phyloP scores from a whole-genome alignment of 2,888 invertebrate species.

The Podotricha telesiphe region DNA sequence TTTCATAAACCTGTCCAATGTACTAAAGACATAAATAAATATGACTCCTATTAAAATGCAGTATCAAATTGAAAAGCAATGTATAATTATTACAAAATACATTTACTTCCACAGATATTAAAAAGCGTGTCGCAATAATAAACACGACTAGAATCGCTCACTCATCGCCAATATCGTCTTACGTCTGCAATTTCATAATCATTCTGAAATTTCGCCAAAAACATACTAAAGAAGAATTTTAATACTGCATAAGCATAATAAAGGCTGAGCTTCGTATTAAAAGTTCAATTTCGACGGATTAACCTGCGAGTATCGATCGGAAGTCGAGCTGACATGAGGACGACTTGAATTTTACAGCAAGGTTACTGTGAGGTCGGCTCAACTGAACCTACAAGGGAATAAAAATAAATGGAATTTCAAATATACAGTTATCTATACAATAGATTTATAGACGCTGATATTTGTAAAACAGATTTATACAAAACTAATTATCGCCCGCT shows the following conservation, averaged over 20 bases:
- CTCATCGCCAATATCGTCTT: too few relatives aligned
- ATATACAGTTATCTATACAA: not conserved
- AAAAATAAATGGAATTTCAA: slow-evolving; percentile 18
- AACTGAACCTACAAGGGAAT: slow-evolving; percentile 23
- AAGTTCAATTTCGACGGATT: slow-evolving; percentile 36
- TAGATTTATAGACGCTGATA: not conserved
- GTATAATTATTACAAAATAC: not conserved
- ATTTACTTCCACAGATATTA: not conserved
- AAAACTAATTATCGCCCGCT: not conserved
- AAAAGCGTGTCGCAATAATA: not conserved
- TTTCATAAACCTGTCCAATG: not conserved
- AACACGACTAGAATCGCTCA: not conserved
- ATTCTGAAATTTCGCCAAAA: not conserved
- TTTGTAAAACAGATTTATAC: not conserved
- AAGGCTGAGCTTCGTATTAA: slow-evolving; percentile 7
- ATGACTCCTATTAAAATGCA: not conserved
- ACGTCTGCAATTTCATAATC: not conserved
- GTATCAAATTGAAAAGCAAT: not conserved
- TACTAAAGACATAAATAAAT: not conserved
- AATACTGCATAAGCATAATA: not conserved
- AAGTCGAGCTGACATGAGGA: slow-evolving; percentile 37
- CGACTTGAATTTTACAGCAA: slow-evolving; percentile 34
- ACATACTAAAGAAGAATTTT: not conserved
- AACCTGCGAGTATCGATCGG: slow-evolving; percentile 30
- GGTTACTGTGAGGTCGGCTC: slow-evolving; percentile 33